Percentiles rank a stretch among this genome's conserved stretches.
These are phyloP conservation scores for Drosophila imparisetae DNA, from an alignment of 2,888 invertebrate species.

Conservation along the genomic window DNA sequence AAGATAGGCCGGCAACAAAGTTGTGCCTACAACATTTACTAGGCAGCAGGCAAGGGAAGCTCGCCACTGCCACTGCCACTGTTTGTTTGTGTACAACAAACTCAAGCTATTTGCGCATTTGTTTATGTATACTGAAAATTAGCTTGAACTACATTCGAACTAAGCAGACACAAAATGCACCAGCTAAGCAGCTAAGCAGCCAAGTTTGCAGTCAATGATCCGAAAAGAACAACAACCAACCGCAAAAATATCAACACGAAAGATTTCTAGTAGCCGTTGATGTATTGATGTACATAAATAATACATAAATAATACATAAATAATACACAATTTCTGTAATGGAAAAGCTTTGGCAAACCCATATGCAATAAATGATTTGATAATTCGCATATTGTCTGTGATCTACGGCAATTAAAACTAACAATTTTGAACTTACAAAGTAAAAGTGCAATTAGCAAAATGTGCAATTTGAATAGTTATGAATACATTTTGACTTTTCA, in stretches of 20 bases:
- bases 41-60: conserved; percentile 16
- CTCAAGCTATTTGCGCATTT: conserved; percentile 30
- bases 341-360: background rate
- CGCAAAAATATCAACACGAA: background rate
- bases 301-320: background rate
- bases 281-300: background rate
- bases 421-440: background rate
- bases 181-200: background rate
- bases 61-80: conserved; percentile 12
- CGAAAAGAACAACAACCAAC: background rate
- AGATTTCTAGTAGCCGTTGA: background rate
- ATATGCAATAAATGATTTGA: background rate
- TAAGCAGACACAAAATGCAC: conserved; percentile 24
- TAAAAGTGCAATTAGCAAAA: conserved; percentile 11
- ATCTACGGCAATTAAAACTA: background rate
- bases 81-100: conserved; percentile 28
- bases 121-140: conserved; percentile 32
- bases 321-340: background rate
- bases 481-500: background rate
- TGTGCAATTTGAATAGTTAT: conserved; percentile 13
- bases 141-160: conserved; percentile 6
- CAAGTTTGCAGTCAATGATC: conserved; percentile 25
- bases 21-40: conserved; percentile 17
- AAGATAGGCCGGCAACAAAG: conserved; percentile 46
- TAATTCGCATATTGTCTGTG: background rate